A percentile compares a stretch with the other conserved stretches of the same genome.
Evolutionary conservation across 2,797 vertebrate genomes (phyloP).

Genomic region (Mionectes olivaceus): DNA sequence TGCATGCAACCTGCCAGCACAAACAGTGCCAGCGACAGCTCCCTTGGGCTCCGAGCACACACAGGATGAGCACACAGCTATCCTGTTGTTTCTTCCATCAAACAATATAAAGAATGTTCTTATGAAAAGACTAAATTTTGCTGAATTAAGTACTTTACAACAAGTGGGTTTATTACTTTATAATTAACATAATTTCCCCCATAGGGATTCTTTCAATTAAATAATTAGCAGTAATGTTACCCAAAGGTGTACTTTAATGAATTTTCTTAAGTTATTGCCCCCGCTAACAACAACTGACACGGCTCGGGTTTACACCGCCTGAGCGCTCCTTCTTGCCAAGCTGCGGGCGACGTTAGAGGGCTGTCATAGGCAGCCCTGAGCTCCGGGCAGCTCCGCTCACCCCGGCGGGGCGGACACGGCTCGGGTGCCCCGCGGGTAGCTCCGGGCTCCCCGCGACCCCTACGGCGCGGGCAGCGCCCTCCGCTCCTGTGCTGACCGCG

Average conservation of each 20-base stretch:
- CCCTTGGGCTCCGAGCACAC: not conserved
- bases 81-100: not conserved
- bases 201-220: constrained; percentile 79
- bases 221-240: constrained; percentile 80
- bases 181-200: constrained; percentile 77
- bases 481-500: not conserved
- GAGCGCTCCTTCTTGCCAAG: not conserved
- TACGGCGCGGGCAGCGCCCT: not conserved
- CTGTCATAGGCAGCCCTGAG: not conserved
- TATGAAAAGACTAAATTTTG: constrained; percentile 56
- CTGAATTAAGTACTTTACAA: constrained; percentile 77
- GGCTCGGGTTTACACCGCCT: not conserved
- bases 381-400: not conserved
- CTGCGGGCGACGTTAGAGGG: rapidly evolving
- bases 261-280: constrained; percentile 46
- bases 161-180: constrained; percentile 76
- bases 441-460: not conserved
- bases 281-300: constrained; percentile 4
- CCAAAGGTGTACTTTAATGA: constrained; percentile 73
- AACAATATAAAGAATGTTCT: not conserved
- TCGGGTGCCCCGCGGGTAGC: not conserved
- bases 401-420: not conserved
- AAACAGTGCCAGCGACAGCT: not conserved
- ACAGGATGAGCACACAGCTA: not conserved
- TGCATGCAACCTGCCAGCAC: not conserved